Evolutionary conservation across 1,140 invertebrate species (phyloP), one percentile per base, ranked within the genome.

Genomic region (Caerostris extrusa): DNA sequence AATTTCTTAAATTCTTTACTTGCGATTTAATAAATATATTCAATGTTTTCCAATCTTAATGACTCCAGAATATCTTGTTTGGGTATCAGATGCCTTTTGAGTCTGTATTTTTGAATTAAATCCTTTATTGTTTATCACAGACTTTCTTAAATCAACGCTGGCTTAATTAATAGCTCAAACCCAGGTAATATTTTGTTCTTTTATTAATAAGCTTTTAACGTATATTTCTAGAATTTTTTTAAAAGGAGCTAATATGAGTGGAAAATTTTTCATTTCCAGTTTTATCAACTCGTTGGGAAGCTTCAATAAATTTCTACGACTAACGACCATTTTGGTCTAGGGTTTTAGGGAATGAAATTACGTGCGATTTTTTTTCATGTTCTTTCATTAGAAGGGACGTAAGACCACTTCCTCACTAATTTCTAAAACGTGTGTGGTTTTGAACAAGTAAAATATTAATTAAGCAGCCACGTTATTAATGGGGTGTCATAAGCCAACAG

Each of bases 391-490:
- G 57, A 53, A 82, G 19, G 34, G 69, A 53, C 83, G 77, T 58
- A 82, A 91, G 71, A 69, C 82, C 58, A 64, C 81, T 92, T 92
- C 90, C 90, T 85, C 53, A 83, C 60, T 67, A 92, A 85, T 92
- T 92, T 85, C 81, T 85, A 53, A 83, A 92, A 60, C 77, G 58
- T 92, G 77, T 85, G 77, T 7, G 53, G 81, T 92, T 92, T 67
- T 55, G 77, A 85, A 56, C 81, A 56, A 5, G 77, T 85, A 83
- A 92, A 92, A 92, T 92, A 92, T 92, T 92, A 92, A 92, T 92
- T 92, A 92, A 77, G 83, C n/a, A 57, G 53, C 12, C 60, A n/a
- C 17, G 53, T 92, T 92, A 92, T 92, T 92, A 92, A 92, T 92
- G 90, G 81, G 77, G 90, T 92, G 90, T 92, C 90, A 92, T 64